A percentile compares a stretch with the other conserved stretches of the same genome.
phyloP scores from a whole-genome alignment of 30 jellyfish, hydroid and myxozoan species.

The Hydra vulgaris region DNA sequence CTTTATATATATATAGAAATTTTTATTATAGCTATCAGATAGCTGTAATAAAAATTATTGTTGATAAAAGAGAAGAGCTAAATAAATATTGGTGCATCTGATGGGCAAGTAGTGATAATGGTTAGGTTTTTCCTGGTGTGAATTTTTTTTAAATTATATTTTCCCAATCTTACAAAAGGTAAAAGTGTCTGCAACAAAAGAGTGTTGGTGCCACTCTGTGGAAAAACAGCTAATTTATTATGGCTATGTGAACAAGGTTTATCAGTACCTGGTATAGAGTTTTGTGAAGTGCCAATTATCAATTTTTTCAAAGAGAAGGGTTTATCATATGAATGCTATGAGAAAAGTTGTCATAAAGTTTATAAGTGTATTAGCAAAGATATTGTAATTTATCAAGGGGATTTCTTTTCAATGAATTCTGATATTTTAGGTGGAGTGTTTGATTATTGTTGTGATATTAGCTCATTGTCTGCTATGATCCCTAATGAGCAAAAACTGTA shows the following conservation, averaged over 20 bases:
- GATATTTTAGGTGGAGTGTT: not conserved
- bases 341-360: not conserved
- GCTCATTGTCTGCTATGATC: not conserved
- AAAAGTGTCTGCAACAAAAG: slow-evolving; percentile 4
- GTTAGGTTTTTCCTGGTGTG: not conserved
- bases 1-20: too few relatives aligned
- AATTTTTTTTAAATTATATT: not conserved
- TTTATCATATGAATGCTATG: slow-evolving; percentile 30
- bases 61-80: not conserved
- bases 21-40: too few relatives aligned
- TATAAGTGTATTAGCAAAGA: not conserved
- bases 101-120: slow-evolving; percentile 10
- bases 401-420: not conserved
- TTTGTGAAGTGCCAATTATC: slow-evolving; percentile 34
- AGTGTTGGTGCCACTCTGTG: slow-evolving; percentile 56
- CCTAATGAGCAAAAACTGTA: not conserved
- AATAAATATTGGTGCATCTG: not conserved
- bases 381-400: slow-evolving; percentile 1
- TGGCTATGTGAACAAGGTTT: slow-evolving; percentile 50
- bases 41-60: too few relatives aligned
- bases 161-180: not conserved
- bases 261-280: slow-evolving; percentile 55
- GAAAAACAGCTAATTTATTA: slow-evolving; percentile 46
- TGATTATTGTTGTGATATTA: slow-evolving; percentile 5
- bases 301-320: slow-evolving; percentile 33